Conservation (phyloP, 1,140 invertebrate genomes). For the Coelopa frigida region DNA sequence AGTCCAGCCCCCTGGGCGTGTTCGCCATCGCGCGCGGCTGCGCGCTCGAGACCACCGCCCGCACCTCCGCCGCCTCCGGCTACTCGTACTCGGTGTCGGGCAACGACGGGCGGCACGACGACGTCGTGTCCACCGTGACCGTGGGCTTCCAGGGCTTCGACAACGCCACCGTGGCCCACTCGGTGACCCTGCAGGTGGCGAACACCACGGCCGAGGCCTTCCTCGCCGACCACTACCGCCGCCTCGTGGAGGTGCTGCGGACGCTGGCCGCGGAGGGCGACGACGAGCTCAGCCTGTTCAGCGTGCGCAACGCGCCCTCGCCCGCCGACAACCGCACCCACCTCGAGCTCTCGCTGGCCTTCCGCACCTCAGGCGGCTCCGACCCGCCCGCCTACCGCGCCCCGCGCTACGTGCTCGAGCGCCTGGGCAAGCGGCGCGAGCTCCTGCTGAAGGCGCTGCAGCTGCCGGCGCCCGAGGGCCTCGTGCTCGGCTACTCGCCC, state of each 20-base stretch:
- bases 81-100: constrained; percentile 73
- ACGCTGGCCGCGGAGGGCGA: constrained; percentile 54
- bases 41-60: constrained; percentile 63
- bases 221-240: constrained; percentile 64
- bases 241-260: constrained; percentile 63
- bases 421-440: constrained; percentile 56
- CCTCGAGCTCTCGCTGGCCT: constrained; percentile 64
- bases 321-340: constrained; percentile 45
- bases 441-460: constrained; percentile 57
- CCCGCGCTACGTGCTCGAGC: constrained; percentile 55
- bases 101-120: constrained; percentile 79
- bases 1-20: constrained; percentile 49
- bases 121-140: constrained; percentile 76
- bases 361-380: constrained; percentile 46
- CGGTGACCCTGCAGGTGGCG: constrained; percentile 64
- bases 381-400: constrained; percentile 54
- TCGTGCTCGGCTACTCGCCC: constrained; percentile 63
- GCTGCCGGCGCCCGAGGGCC: constrained; percentile 43
- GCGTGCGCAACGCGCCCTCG: constrained; percentile 53
- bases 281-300: constrained; percentile 63
- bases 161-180: constrained; percentile 75
- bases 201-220: constrained; percentile 69
- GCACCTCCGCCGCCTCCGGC: constrained; percentile 59
- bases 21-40: constrained; percentile 67
- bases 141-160: constrained; percentile 74